phyloP scores from a whole-genome alignment of 2,113 vertebrate species.

The Chlamydotis undulata region DNA sequence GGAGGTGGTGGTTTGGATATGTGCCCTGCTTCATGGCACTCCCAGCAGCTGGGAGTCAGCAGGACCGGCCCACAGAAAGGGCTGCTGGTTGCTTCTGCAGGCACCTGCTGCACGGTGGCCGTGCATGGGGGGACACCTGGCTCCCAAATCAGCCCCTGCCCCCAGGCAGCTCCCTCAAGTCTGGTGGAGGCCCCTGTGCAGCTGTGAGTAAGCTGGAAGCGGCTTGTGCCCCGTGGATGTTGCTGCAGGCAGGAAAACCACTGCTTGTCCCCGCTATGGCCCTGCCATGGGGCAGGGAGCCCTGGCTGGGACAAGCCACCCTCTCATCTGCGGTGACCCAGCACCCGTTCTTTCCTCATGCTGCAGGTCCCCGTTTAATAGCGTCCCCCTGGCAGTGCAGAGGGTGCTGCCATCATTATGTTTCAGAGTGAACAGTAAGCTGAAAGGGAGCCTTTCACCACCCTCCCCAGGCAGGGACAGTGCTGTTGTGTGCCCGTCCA shows the following conservation, averaged over 20 bases:
- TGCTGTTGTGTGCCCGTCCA: fast-evolving
- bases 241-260: neutral
- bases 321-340: neutral
- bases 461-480: neutral
- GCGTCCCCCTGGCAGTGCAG: neutral
- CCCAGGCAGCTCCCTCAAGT: neutral
- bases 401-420: neutral
- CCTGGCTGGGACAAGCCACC: neutral
- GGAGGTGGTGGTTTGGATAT: neutral
- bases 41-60: neutral
- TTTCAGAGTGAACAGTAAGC: neutral
- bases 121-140: fast-evolving
- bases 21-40: fast-evolving
- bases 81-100: neutral
- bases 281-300: neutral
- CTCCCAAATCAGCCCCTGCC: neutral
- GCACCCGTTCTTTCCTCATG: fast-evolving
- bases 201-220: neutral
- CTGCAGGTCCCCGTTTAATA: neutral
- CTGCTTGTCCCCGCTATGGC: neutral
- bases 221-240: fast-evolving
- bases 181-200: neutral
- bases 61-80: neutral
- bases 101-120: neutral
- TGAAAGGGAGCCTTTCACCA: neutral